These are phyloP conservation scores for Melitaea athalia DNA, from an alignment of 2,888 invertebrate species.

Conservation along the genomic window DNA sequence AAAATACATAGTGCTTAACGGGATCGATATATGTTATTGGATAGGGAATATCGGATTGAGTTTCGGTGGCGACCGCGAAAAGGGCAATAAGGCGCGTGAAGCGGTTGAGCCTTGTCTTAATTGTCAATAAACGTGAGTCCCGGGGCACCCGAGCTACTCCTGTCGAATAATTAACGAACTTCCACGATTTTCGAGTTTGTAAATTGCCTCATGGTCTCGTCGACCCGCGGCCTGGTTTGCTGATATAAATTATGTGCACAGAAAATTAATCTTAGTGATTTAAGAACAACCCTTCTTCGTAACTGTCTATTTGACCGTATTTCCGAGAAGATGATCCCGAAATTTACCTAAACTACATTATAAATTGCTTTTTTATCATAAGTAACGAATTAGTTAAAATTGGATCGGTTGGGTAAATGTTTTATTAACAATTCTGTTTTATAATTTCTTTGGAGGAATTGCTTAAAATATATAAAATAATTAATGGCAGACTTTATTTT, in stretches of 20 bases:
- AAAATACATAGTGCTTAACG: constrained; percentile 20
- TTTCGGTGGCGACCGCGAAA: constrained; percentile 55
- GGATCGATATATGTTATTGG: constrained; percentile 59
- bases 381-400: not conserved
- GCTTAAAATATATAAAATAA: constrained; percentile 8
- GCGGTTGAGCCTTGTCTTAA: constrained; percentile 71
- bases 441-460: not conserved
- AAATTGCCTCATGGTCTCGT: constrained; percentile 54
- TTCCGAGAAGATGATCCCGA: constrained; percentile 12
- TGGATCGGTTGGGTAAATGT: not conserved
- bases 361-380: constrained; percentile 4
- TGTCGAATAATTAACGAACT: constrained; percentile 81
- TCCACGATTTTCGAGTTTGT: constrained; percentile 82
- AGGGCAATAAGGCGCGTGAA: constrained; percentile 66
- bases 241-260: constrained; percentile 77
- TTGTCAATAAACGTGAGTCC: constrained; percentile 80
- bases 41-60: constrained; percentile 57
- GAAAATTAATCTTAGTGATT: constrained; percentile 79
- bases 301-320: constrained; percentile 43
- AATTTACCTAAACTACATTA: constrained; percentile 14
- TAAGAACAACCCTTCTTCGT: constrained; percentile 67
- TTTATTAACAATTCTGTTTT: not conserved
- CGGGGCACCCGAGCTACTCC: constrained; percentile 64
- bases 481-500: constrained; percentile 12
- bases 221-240: constrained; percentile 75